Evolutionary conservation across 2,888 invertebrate species (phyloP).

Genomic region (Leucoma salicis): DNA sequence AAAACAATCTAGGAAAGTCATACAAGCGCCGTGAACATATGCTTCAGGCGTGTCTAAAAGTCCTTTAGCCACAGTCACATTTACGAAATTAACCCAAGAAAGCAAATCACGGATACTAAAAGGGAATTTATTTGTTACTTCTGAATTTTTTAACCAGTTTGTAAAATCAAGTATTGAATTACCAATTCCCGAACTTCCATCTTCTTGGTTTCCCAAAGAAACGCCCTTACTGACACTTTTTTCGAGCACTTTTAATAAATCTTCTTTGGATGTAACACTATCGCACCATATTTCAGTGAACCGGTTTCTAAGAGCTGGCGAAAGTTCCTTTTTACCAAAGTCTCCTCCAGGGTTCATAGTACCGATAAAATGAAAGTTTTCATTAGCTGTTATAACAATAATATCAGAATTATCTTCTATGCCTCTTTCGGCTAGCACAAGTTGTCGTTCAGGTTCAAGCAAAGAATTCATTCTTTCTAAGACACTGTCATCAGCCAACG

Average conservation of each 20-base stretch:
- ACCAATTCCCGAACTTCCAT: conserved; percentile 83
- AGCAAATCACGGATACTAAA: conserved; percentile 95
- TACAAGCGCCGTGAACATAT: conserved; percentile 94
- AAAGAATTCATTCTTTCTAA: conserved; percentile 98
- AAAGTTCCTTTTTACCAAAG: conserved; percentile 99
- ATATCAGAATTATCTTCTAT: conserved; percentile 82
- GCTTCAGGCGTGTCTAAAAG: conserved; percentile 83
- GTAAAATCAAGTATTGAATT: conserved; percentile 90
- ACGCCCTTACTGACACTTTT: conserved; percentile 86
- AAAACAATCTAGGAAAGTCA: conserved; percentile 95
- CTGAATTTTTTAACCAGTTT: conserved; percentile 87
- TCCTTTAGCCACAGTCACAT: conserved; percentile 76
- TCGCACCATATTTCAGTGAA: conserved; percentile 99
- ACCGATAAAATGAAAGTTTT: conserved; percentile 94
- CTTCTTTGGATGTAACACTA: conserved; percentile 86
- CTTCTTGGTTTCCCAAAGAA: conserved; percentile 76
- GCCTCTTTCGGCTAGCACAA: conserved; percentile 96
- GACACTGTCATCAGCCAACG: conserved; percentile 98
- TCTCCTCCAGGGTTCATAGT: conserved; percentile 99
- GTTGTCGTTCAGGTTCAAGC: conserved; percentile 94
- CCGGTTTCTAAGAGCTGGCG: conserved; percentile 97
- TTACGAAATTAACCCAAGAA: conserved; percentile 96
- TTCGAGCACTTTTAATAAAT: conserved; percentile 90
- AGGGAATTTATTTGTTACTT: conserved; percentile 89
- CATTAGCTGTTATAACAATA: conserved; percentile 85